Evolutionary conservation across 2,113 vertebrate genomes (phyloP).

Genomic region (Dolichotis patagonum): DNA sequence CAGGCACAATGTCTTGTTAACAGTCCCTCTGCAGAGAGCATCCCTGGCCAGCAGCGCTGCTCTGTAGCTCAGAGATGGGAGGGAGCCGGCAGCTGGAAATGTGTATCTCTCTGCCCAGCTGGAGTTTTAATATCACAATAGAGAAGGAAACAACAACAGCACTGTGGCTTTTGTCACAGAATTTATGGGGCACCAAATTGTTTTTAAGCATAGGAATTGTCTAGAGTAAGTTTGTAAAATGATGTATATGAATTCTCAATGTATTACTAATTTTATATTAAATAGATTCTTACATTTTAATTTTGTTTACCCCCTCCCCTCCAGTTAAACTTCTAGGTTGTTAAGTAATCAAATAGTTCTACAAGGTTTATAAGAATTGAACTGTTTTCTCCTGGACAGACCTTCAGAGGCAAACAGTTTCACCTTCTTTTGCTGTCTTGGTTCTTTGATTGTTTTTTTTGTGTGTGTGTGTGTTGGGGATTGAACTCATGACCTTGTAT

Average conservation of each 20-base stretch:
- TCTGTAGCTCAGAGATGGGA: not conserved
- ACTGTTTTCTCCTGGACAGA: not conserved
- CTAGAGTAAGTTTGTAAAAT: conserved; percentile 35
- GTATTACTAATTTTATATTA: conserved; percentile 31
- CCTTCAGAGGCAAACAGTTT: not conserved
- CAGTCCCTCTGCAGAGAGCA: not conserved
- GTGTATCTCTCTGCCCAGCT: not conserved
- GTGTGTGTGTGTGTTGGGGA: too few relatives aligned
- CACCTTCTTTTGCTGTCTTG: conserved; percentile 28
- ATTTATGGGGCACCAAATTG: conserved; percentile 36
- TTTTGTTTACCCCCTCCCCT: conserved; percentile 37
- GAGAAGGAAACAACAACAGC: not conserved
- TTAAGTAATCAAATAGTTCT: conserved; percentile 31
- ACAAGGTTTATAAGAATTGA: not conserved
- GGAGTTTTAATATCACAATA: conserved; percentile 8
- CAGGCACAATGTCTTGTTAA: not conserved
- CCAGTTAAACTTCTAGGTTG: not conserved
- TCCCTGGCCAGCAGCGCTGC: not conserved
- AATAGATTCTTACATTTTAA: conserved; percentile 27
- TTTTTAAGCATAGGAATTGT: conserved; percentile 49
- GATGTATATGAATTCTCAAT: not conserved
- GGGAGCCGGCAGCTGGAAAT: not conserved
- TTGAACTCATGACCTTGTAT: too few relatives aligned
- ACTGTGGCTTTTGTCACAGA: conserved; percentile 8
- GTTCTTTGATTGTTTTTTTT: conserved; percentile 53